Percentiles rank a stretch among this genome's conserved stretches.
Conservation (phyloP, 2,888 invertebrate species). For the Meloe dianella region DNA sequence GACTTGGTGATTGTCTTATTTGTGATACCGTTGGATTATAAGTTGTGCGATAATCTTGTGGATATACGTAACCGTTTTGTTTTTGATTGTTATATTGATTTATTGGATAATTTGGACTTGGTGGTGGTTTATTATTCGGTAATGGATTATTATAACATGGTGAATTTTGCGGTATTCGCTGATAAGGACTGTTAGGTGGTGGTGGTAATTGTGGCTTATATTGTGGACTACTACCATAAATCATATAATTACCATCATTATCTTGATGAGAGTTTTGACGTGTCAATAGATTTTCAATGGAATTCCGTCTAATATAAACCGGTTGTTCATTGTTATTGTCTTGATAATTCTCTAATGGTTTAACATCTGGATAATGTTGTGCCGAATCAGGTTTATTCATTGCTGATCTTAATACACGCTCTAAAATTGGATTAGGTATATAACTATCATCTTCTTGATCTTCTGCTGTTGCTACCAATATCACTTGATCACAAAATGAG, state of each 20-base stretch:
- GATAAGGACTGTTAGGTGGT: constrained; percentile 43
- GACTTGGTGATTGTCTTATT: constrained; percentile 43
- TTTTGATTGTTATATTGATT: constrained; percentile 27
- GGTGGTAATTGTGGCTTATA: constrained; percentile 40
- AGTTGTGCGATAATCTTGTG: constrained; percentile 23
- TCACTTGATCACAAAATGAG: constrained; percentile 93
- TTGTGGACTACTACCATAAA: constrained; percentile 43
- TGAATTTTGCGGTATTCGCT: constrained; percentile 44
- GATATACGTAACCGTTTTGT: constrained; percentile 20
- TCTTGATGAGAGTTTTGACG: constrained; percentile 46
- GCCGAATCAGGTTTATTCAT: constrained; percentile 72
- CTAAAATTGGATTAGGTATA: constrained; percentile 89
- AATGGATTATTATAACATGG: constrained; percentile 30
- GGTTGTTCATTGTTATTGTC: constrained; percentile 35
- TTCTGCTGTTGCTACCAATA: constrained; percentile 89
- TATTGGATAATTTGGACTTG: constrained; percentile 18
- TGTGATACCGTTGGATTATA: constrained; percentile 28
- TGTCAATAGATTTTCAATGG: constrained; percentile 45
- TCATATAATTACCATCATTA: constrained; percentile 18
- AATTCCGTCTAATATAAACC: constrained; percentile 48
- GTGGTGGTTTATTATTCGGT: constrained; percentile 18
- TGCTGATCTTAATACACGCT: constrained; percentile 82
- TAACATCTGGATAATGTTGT: constrained; percentile 61
- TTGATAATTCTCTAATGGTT: constrained; percentile 48
- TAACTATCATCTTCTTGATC: constrained; percentile 90